Conservation (phyloP, 2,888 invertebrate species). For the Atrina japonica region DNA sequence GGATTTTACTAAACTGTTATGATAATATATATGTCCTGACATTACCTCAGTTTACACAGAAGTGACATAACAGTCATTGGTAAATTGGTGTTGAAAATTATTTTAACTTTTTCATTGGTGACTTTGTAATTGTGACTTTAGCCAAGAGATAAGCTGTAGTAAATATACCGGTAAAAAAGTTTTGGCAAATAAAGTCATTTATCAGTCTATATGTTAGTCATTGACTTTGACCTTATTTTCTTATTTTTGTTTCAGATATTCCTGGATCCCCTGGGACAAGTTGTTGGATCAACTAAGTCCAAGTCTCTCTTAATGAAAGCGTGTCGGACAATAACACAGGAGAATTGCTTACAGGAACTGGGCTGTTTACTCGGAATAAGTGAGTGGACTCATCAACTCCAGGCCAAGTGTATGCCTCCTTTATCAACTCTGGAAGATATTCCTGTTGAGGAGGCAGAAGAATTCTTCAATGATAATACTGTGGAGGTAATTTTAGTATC, state of each 20-base stretch:
- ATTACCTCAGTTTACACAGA: no score
- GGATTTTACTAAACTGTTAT: no score
- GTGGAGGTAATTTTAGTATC: conserved; percentile 28
- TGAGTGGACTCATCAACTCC: conserved; percentile 70
- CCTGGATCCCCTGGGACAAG: conserved; percentile 75
- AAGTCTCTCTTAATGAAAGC: conserved; percentile 67
- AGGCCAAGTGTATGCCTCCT: conserved; percentile 50
- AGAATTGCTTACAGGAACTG: conserved; percentile 65
- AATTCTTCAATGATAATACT: conserved; percentile 49
- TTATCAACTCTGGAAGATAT: conserved; percentile 48
- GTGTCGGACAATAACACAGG: conserved; percentile 51
- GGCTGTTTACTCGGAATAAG: conserved; percentile 74
- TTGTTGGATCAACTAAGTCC: conserved; percentile 75
- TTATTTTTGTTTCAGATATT: conserved; percentile 65
- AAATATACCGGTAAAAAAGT: no score
- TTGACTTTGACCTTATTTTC: no score
- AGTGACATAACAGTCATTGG: no score
- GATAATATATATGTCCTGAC: no score
- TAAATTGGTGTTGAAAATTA: no score
- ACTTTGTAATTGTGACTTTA: no score
- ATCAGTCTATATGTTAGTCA: neutral
- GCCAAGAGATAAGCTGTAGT: no score
- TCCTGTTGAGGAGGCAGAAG: conserved; percentile 53
- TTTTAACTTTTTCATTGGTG: no score
- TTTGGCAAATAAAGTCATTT: no score